These are phyloP conservation scores for Peromyscus leucopus DNA, from an alignment of 2,113 vertebrate species.

Conservation along the genomic window DNA sequence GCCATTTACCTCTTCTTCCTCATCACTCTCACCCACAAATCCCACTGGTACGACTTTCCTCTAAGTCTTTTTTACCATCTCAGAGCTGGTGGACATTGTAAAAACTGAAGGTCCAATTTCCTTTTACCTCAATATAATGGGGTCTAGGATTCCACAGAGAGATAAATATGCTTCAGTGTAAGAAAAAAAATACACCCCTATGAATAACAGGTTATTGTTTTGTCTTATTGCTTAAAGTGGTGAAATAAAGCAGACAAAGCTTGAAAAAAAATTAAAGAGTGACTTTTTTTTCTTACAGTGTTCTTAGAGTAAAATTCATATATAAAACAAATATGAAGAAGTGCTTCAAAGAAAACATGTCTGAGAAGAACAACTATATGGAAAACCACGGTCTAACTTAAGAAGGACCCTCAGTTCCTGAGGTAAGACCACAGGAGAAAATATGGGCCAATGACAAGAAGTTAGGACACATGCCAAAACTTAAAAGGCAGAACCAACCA, in stretches of 20 bases:
- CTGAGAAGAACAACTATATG: neutral
- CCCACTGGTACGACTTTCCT: neutral
- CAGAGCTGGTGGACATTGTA: neutral
- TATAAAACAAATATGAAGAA: conserved; percentile 8
- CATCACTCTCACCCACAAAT: neutral
- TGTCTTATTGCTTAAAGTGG: neutral
- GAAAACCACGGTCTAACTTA: neutral
- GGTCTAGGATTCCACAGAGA: neutral
- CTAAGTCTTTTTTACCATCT: neutral
- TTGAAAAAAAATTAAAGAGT: neutral
- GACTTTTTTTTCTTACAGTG: conserved; percentile 36
- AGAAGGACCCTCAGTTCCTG: neutral
- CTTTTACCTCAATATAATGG: neutral
- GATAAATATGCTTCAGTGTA: neutral
- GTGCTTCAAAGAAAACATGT: conserved; percentile 42
- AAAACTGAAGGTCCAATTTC: neutral
- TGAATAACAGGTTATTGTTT: neutral
- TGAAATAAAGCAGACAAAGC: neutral
- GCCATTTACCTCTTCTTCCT: neutral
- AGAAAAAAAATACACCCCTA: too few relatives aligned
- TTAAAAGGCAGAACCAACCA: neutral
- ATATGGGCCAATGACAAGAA: neutral
- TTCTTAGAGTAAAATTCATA: conserved; percentile 23
- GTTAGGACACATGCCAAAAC: neutral
- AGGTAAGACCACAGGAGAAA: neutral